phyloP scores from a whole-genome alignment of 2,888 invertebrate genomes.

The Metellina segmentata region DNA sequence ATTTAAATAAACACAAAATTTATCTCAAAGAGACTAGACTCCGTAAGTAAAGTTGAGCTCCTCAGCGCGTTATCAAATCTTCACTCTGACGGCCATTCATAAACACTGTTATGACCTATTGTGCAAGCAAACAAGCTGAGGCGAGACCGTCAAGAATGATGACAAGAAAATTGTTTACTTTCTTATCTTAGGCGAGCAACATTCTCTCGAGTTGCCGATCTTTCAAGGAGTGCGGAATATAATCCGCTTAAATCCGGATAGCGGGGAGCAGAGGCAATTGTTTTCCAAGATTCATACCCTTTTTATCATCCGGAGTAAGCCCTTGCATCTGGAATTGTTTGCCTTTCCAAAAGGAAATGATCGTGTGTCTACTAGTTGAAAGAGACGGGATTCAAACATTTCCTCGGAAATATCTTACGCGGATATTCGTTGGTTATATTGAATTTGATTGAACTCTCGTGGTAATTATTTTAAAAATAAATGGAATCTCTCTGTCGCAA shows the following conservation, averaged over 20 bases:
- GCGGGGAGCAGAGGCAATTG: constrained; percentile 38
- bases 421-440: too few relatives aligned
- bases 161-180: constrained; percentile 68
- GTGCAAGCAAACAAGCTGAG: constrained; percentile 50
- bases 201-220: constrained; percentile 23
- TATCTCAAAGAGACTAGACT: background rate
- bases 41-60: background rate
- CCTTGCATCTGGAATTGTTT: constrained; percentile 9
- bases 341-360: background rate
- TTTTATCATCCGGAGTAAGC: constrained; percentile 36
- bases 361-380: background rate
- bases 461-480: too few relatives aligned
- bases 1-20: background rate
- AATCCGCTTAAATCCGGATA: constrained; percentile 60
- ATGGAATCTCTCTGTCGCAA: too few relatives aligned
- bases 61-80: background rate
- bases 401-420: too few relatives aligned
- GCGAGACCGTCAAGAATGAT: constrained; percentile 27
- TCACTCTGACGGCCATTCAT: constrained; percentile 25
- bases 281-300: constrained; percentile 41
- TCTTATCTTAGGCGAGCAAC: constrained; percentile 47
- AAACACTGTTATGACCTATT: constrained; percentile 30
- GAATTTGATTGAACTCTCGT: too few relatives aligned
- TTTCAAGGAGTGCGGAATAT: constrained; percentile 29
- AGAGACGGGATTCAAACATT: background rate